phyloP scores from a whole-genome alignment of 2,113 vertebrate genomes.

The Hiodon tergisus region DNA sequence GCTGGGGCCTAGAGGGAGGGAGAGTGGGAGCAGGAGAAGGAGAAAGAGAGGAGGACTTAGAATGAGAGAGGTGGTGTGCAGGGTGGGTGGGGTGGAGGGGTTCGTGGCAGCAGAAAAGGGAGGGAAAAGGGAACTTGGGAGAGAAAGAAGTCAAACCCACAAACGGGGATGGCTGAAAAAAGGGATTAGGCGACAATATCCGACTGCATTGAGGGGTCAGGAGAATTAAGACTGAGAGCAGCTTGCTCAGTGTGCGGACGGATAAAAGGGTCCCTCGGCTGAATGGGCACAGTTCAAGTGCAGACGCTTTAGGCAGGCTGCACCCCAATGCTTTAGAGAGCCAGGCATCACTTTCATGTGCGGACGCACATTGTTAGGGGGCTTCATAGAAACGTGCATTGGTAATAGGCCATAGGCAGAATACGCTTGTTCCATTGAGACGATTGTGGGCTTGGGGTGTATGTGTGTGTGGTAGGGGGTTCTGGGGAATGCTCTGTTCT shows the following conservation, averaged over 20 bases:
- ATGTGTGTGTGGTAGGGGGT: not conserved
- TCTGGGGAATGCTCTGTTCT: constrained; percentile 29
- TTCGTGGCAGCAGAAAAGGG: constrained; percentile 57
- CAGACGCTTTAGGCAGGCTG: constrained; percentile 60
- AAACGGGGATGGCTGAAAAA: constrained; percentile 66
- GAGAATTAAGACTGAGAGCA: constrained; percentile 70
- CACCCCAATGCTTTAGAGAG: constrained; percentile 47
- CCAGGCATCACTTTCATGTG: constrained; percentile 49
- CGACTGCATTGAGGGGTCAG: constrained; percentile 70
- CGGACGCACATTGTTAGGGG: constrained; percentile 40
- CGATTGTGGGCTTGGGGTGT: constrained; percentile 18
- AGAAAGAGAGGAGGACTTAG: constrained; percentile 54
- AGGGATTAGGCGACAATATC: constrained; percentile 72
- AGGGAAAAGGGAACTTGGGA: constrained; percentile 62
- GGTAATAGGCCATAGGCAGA: constrained; percentile 43
- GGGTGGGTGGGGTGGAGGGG: constrained; percentile 59
- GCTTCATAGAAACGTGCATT: constrained; percentile 34
- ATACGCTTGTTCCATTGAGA: constrained; percentile 42
- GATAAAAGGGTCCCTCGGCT: constrained; percentile 62
- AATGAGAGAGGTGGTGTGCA: constrained; percentile 56
- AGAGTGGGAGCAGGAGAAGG: constrained; percentile 63
- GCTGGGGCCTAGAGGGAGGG: constrained; percentile 57
- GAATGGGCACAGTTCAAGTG: constrained; percentile 66
- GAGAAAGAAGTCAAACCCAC: constrained; percentile 67
- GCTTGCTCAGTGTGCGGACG: constrained; percentile 65